Percentiles rank a stretch among this genome's conserved stretches.
phyloP scores from a whole-genome alignment of 2,113 vertebrate genomes.

The Polypterus senegalus region DNA sequence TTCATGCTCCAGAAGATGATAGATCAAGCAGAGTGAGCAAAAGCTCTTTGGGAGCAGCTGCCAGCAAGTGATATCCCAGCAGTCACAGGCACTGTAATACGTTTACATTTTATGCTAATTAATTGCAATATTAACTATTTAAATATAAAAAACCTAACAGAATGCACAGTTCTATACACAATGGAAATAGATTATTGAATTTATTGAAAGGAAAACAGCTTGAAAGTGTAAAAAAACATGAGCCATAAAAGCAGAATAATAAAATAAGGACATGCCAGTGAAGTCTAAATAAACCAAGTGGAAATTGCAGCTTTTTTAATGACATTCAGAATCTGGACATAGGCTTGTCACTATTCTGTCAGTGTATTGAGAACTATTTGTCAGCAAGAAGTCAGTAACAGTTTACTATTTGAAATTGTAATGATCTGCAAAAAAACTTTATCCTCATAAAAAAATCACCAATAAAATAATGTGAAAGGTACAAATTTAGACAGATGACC shows the following conservation, averaged over 20 bases:
- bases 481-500: conserved; percentile 16
- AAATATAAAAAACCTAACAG: neutral
- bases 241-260: neutral
- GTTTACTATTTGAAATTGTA: conserved; percentile 1
- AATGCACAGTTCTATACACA: neutral
- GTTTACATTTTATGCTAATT: neutral
- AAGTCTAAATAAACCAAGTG: neutral
- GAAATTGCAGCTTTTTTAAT: neutral
- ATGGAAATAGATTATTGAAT: neutral
- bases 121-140: neutral
- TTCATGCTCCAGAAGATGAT: conserved; percentile 1
- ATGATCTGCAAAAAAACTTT: neutral
- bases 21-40: conserved; percentile 1
- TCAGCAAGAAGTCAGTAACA: neutral
- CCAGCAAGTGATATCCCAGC: conserved; percentile 1
- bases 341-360: neutral
- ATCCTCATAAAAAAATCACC: neutral
- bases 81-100: neutral
- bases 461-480: conserved; percentile 7
- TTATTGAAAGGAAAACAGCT: neutral
- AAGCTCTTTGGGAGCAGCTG: neutral
- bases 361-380: neutral
- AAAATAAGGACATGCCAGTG: neutral
- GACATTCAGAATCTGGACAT: neutral
- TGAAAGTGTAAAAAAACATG: neutral